Evolutionary conservation across 2,888 invertebrate genomes (phyloP), one percentile per base, ranked within the genome.

Genomic region (Dyspetes luteomarginatus): DNA sequence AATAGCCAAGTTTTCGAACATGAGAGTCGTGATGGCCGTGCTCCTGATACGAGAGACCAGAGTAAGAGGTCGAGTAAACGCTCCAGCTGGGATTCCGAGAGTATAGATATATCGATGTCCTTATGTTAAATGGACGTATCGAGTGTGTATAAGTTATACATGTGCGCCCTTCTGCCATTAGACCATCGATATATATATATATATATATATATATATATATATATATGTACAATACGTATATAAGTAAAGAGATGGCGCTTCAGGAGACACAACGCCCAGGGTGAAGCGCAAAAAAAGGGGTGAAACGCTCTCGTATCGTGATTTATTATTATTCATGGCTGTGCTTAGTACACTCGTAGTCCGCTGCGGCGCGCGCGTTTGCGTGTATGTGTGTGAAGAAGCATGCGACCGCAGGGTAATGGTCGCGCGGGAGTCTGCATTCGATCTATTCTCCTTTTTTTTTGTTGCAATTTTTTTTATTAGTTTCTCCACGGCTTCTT

Each of bases 21-120:
- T 85, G 89, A 87, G 88, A 89, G 87, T 89, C 90, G 89, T 90
- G 90, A 90, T 88, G 86, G 86, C 86, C 85, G 87, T 88, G 84
- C 85, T 86, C 86, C 85, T 89, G 88, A 89, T 89, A 89, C 85
- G 82, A 75, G 81, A 78, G 17, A 3, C 26, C 15, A 36, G 36
- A 36, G 36, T 36, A 36, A 36, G 36, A 36, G 36, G 36, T 36
- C 36, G 36, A 7, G 12, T 36, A 36, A 62, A n/a, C 52, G 50
- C 72, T 72, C n/a, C n/a, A n/a, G n/a, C 72, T 62, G 62, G 62
- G 52, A 24, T 72, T 62, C 52, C 52, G 17, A 60, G 52, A 52
- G 5, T 72, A n/a, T 62, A 48, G 26, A 19, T 22, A 68, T 22
- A 22, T 30, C 4, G 19, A 28, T 3, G 7, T n/a, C n/a, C n/a